Conservation (phyloP, 2,113 vertebrate genomes). For the Erinaceus europaeus region DNA sequence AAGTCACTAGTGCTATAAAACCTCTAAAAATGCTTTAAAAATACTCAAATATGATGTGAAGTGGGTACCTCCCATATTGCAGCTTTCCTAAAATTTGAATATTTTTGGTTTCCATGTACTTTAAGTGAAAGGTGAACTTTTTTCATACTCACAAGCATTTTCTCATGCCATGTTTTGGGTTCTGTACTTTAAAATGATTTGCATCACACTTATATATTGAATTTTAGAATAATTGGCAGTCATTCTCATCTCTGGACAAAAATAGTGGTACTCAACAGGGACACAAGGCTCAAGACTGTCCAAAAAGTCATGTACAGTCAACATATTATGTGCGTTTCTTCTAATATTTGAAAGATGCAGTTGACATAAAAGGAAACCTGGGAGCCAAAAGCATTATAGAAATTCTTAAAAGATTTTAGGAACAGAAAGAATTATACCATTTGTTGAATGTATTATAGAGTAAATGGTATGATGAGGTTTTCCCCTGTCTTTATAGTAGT, state of each 20-base stretch:
- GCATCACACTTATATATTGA: neutral
- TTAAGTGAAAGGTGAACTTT: neutral
- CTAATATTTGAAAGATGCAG: neutral
- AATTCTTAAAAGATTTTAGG: neutral
- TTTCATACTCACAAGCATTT: neutral
- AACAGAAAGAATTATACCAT: neutral
- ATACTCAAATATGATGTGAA: neutral
- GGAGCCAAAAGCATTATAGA: neutral
- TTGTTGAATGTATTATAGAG: no score
- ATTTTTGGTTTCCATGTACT: neutral
- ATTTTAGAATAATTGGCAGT: neutral
- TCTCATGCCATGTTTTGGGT: no score
- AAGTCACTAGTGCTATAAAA: neutral
- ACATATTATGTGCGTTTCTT: neutral
- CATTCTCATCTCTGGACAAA: neutral
- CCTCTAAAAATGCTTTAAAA: no score
- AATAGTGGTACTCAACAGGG: neutral
- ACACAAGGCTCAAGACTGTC: neutral
- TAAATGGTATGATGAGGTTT: neutral
- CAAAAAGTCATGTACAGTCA: neutral
- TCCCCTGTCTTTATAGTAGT: neutral
- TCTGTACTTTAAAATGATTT: neutral
- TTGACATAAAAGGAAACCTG: neutral
- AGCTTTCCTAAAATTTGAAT: neutral
- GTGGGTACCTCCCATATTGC: neutral